phyloP scores from a whole-genome alignment of 2,113 vertebrate genomes.

The Setophaga kirtlandii region DNA sequence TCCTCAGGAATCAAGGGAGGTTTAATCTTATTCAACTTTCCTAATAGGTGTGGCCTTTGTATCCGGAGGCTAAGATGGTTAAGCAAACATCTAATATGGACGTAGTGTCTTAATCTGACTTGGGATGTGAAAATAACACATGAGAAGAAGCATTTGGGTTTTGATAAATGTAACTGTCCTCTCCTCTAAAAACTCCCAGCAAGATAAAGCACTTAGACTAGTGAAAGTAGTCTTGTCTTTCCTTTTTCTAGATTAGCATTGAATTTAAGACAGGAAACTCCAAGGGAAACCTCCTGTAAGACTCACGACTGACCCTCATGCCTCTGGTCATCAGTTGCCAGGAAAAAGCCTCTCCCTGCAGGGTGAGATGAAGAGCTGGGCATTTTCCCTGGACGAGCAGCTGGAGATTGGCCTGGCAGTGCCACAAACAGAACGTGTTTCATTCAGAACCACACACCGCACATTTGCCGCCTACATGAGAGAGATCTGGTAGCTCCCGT shows the following conservation, averaged over 20 bases:
- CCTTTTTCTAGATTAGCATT: not conserved
- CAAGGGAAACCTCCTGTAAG: not conserved
- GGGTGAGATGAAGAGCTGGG: not conserved
- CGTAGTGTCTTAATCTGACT: not conserved
- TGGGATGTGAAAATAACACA: not conserved
- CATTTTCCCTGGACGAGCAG: not conserved
- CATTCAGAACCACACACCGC: not conserved
- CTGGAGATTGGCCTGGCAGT: not conserved
- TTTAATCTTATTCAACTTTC: not conserved
- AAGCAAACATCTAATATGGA: not conserved
- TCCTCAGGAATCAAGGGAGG: not conserved
- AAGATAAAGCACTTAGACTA: not conserved
- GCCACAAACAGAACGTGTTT: not conserved
- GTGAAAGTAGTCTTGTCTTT: not conserved
- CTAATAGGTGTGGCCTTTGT: not conserved
- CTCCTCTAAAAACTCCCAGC: not conserved
- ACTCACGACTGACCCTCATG: not conserved
- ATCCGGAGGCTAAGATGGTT: not conserved
- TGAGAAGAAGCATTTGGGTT: not conserved
- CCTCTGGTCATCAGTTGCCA: not conserved
- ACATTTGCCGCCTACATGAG: not conserved
- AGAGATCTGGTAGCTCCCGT: not conserved
- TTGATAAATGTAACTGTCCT: not conserved
- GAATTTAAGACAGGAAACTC: not conserved
- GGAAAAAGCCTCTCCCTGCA: not conserved